A percentile compares a stretch with the other conserved stretches of the same genome.
phyloP scores from a whole-genome alignment of 1,140 invertebrate genomes.

The Drosophila nebulosa region DNA sequence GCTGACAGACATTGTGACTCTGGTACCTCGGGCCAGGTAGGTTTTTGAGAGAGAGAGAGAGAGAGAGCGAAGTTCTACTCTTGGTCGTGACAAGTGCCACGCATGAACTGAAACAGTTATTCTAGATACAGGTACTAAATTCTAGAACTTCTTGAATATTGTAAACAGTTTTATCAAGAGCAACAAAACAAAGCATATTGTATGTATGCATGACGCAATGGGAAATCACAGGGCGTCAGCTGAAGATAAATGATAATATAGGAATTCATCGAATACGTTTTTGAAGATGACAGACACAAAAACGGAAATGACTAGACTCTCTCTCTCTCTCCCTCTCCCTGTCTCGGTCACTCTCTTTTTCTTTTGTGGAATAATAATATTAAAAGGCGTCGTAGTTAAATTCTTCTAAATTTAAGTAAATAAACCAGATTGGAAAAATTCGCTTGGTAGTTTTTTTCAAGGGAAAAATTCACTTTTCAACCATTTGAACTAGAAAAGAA shows the following conservation, averaged over 20 bases:
- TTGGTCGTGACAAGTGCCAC: constrained; percentile 26
- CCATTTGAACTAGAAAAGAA: background rate
- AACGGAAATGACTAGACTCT: background rate
- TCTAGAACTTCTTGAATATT: constrained; percentile 17
- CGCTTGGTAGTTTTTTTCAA: no score
- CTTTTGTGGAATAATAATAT: background rate
- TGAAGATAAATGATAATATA: background rate
- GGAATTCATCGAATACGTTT: background rate
- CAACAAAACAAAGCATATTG: background rate
- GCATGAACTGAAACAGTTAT: constrained; percentile 43
- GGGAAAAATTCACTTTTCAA: constrained; percentile 48
- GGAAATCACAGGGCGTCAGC: constrained; percentile 7
- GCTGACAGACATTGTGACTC: constrained; percentile 51
- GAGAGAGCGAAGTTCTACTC: background rate
- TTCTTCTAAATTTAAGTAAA: background rate
- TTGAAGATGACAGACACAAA: no score
- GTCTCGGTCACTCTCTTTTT: background rate
- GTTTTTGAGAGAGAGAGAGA: background rate
- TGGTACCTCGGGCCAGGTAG: constrained; percentile 12
- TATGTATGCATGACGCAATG: background rate
- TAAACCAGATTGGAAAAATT: no score
- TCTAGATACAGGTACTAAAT: constrained; percentile 6
- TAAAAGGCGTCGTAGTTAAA: background rate
- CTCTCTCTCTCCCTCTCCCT: background rate
- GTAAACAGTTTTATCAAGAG: background rate